These are phyloP conservation scores for Chaetodon auriga DNA, from an alignment of 2,113 vertebrate species.

Conservation along the genomic window DNA sequence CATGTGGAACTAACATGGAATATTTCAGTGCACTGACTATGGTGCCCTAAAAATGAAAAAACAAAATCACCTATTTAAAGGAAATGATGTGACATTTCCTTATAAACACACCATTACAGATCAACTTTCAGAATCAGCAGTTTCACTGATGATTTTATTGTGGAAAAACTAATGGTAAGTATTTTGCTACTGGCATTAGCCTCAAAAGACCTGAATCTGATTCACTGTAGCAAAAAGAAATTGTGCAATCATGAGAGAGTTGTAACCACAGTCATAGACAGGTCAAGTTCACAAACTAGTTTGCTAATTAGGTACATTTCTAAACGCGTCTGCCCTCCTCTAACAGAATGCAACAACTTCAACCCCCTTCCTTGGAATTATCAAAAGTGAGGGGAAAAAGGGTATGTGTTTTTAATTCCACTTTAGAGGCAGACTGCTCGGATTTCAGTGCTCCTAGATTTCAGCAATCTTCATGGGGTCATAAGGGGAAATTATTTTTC, in stretches of 20 bases:
- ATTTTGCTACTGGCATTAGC: neutral
- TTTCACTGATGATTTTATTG: neutral
- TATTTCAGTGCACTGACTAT: neutral
- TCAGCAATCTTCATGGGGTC: neutral
- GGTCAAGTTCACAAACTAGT: neutral
- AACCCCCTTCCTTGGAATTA: neutral
- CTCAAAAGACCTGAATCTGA: neutral
- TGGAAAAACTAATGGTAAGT: neutral
- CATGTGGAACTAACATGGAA: neutral
- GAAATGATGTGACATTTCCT: neutral
- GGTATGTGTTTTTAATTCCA: neutral
- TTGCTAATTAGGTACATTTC: neutral
- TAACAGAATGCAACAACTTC: neutral
- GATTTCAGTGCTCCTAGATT: neutral
- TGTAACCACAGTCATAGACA: neutral
- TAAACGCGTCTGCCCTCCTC: neutral
- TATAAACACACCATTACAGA: neutral
- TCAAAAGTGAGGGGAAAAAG: neutral
- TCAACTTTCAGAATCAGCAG: neutral
- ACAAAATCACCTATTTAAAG: neutral
- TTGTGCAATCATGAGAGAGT: neutral
- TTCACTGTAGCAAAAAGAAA: neutral
- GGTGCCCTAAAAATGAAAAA: neutral
- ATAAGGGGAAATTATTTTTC: neutral
- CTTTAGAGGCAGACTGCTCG: neutral